Conservation (phyloP, 2,113 vertebrate genomes). For the Haplotaxodon microlepis region DNA sequence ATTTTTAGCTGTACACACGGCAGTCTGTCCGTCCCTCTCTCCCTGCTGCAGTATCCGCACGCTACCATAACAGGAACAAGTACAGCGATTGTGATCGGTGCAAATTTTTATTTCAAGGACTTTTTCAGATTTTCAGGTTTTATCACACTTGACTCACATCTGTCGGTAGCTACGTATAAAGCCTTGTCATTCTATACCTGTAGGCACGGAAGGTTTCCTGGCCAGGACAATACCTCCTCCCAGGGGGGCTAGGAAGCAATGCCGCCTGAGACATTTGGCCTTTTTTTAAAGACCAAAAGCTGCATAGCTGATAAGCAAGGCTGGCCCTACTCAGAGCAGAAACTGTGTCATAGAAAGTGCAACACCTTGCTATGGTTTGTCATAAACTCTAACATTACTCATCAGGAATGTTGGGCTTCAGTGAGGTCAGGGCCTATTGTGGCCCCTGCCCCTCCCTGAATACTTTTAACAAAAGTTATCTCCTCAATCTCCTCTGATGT, state of each 20-base stretch:
- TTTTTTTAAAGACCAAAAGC: constrained; percentile 48
- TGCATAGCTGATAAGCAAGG: constrained; percentile 57
- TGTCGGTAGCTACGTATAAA: constrained; percentile 67
- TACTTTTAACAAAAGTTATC: neutral
- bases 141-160: constrained; percentile 39
- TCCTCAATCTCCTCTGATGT: neutral
- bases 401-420: constrained; percentile 45
- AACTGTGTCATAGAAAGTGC: constrained; percentile 54
- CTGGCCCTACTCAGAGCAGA: constrained; percentile 50
- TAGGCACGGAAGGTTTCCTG: constrained; percentile 63
- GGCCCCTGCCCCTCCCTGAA: neutral
- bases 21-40: neutral
- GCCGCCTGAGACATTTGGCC: constrained; percentile 62
- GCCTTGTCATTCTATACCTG: constrained; percentile 67
- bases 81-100: neutral
- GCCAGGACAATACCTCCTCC: constrained; percentile 58
- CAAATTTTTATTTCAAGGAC: neutral
- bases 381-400: constrained; percentile 63
- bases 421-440: constrained; percentile 12
- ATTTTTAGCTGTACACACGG: neutral
- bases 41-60: neutral
- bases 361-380: constrained; percentile 43
- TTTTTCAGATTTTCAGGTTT: constrained; percentile 12
- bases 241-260: constrained; percentile 70
- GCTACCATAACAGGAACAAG: neutral